Conservation (phyloP, 2,797 vertebrate species). For the Acipenser oxyrinchus region DNA sequence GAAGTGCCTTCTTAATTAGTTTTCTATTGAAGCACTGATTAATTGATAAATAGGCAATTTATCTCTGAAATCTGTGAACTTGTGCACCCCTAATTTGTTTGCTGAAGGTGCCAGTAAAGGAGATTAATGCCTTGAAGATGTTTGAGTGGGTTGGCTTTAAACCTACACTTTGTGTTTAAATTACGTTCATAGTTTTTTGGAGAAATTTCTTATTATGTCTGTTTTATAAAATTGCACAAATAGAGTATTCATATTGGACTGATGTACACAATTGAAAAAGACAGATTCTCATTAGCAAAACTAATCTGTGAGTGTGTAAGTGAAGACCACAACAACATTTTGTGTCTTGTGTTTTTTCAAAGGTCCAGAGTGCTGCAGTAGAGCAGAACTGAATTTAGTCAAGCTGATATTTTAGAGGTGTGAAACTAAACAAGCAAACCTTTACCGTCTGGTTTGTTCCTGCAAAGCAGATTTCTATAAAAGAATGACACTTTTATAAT, state of each 20-base stretch:
- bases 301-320: slow-evolving; percentile 55
- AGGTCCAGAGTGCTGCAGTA: slow-evolving; percentile 15
- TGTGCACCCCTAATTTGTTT: slow-evolving; percentile 64
- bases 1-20: slow-evolving; percentile 59
- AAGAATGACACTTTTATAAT: too few species aligned
- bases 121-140: slow-evolving; percentile 60
- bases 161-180: background rate
- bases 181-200: background rate
- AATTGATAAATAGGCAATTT: slow-evolving; percentile 59
- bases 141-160: slow-evolving; percentile 27
- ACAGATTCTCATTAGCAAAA: slow-evolving; percentile 32
- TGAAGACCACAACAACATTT: slow-evolving; percentile 30
- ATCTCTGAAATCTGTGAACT: slow-evolving; percentile 62
- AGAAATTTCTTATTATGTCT: background rate
- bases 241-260: background rate
- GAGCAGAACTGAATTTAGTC: slow-evolving; percentile 27
- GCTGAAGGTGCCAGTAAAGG: slow-evolving; percentile 59
- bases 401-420: slow-evolving; percentile 9
- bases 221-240: background rate
- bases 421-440: too few species aligned
- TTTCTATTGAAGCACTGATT: slow-evolving; percentile 56
- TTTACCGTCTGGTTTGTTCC: too few species aligned
- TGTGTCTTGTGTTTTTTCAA: slow-evolving; percentile 18
- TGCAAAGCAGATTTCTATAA: too few species aligned
- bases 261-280: slow-evolving; percentile 13